Percentiles rank a stretch among this genome's conserved stretches.
phyloP scores from a whole-genome alignment of 1,140 invertebrate genomes.

The Heliconius hewitsoni region DNA sequence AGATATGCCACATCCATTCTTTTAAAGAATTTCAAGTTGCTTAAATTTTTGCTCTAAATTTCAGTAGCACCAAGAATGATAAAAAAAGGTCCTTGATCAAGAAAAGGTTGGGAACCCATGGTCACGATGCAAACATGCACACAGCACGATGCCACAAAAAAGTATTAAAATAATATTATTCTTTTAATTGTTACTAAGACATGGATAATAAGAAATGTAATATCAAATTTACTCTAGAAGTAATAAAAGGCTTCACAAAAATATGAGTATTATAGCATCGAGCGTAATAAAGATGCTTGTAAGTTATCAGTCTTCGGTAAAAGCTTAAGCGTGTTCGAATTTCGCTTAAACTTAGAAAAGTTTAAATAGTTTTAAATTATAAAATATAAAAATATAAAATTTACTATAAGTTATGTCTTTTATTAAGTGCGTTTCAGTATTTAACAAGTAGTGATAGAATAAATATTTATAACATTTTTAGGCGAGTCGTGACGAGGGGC shows the following conservation, averaged over 20 bases:
- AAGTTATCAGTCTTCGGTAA: neutral
- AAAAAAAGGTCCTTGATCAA: no score
- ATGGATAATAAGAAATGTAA: neutral
- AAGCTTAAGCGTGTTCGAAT: conserved; percentile 2
- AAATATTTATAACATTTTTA: no score
- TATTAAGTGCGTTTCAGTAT: no score
- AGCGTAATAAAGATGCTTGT: conserved; percentile 21
- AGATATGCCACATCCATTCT: neutral
- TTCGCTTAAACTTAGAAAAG: neutral
- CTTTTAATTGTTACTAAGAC: neutral
- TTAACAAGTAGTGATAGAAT: no score
- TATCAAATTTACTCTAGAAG: conserved; percentile 22
- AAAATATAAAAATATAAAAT: neutral
- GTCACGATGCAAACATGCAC: neutral
- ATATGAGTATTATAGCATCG: conserved; percentile 25
- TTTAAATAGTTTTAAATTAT: neutral
- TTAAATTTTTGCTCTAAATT: neutral
- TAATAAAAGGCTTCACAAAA: conserved; percentile 25
- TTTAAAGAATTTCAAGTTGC: neutral
- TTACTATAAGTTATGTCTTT: no score
- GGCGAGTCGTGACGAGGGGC: no score
- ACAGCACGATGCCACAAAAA: neutral
- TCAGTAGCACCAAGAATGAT: no score
- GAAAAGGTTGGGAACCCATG: no score
- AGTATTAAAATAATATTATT: neutral